These are phyloP conservation scores for Spicauda simplicius DNA, from an alignment of 2,888 invertebrate genomes.

Conservation along the genomic window DNA sequence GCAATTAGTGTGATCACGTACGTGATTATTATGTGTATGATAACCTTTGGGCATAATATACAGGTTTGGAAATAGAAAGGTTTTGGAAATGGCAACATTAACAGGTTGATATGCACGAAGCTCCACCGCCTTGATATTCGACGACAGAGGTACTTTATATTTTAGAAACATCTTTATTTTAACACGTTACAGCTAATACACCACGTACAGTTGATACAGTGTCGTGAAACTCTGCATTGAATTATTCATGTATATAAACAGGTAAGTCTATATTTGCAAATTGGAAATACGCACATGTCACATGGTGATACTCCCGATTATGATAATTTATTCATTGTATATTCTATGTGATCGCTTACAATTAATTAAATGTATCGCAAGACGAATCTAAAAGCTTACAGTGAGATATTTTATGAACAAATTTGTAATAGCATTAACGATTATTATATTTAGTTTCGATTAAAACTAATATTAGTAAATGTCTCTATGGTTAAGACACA, in stretches of 20 bases:
- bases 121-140: no score
- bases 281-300: constrained; percentile 11
- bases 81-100: no score
- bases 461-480: no score
- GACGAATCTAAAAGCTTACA: background rate
- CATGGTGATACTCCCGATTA: constrained; percentile 7
- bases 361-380: constrained; percentile 2
- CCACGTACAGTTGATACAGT: constrained; percentile 9
- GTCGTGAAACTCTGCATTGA: constrained; percentile 13
- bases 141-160: no score
- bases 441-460: no score
- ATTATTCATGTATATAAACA: constrained; percentile 25
- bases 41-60: no score
- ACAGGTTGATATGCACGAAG: no score
- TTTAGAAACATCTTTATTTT: background rate
- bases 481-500: no score
- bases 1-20: no score
- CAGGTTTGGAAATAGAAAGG: no score
- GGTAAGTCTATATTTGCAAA: constrained; percentile 18
- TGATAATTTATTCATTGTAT: constrained; percentile 15
- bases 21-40: no score
- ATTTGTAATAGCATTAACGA: no score
- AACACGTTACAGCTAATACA: constrained; percentile 18
- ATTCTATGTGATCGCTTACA: background rate
- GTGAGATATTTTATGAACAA: background rate